Percentiles rank a stretch among this genome's conserved stretches.
These are phyloP conservation scores for Ennomos erosarius DNA, from an alignment of 2,888 invertebrate genomes.

Conservation along the genomic window DNA sequence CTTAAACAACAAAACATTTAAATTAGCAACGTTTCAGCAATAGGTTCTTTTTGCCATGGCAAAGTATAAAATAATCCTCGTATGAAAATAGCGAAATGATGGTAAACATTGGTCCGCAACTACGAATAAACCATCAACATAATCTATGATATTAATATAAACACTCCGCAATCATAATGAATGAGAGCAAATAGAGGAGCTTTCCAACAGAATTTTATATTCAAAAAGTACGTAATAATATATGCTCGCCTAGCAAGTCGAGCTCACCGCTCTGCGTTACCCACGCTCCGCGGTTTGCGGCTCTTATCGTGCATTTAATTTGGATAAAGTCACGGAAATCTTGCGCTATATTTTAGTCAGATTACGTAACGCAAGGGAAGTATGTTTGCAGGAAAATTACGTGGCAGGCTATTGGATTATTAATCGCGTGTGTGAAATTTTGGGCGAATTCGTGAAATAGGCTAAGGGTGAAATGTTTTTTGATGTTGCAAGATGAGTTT, in stretches of 20 bases:
- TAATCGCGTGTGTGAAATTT: background rate
- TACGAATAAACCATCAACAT: too few species aligned
- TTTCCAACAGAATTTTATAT: conserved; percentile 20
- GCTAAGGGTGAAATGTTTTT: too few species aligned
- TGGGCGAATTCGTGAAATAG: too few species aligned
- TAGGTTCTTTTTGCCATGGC: too few species aligned
- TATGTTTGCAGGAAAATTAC: conserved; percentile 5
- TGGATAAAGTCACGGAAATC: conserved; percentile 26
- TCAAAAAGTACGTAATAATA: conserved; percentile 16
- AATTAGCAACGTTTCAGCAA: too few species aligned
- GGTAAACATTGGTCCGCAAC: too few species aligned
- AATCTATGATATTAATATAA: too few species aligned
- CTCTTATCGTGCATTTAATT: conserved; percentile 26
- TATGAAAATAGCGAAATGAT: too few species aligned
- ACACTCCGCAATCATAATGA: too few species aligned
- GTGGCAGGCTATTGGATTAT: background rate
- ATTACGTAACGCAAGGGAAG: conserved; percentile 8
- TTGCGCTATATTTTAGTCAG: conserved; percentile 22
- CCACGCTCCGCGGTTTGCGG: conserved; percentile 12
- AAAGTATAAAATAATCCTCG: too few species aligned
- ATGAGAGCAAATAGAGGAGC: conserved; percentile 1
- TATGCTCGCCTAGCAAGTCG: conserved; percentile 3
- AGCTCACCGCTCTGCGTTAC: conserved; percentile 7
- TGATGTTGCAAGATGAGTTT: too few species aligned
- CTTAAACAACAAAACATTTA: too few species aligned